phyloP scores from a whole-genome alignment of 1,140 invertebrate genomes.

The Trichoplusia ni region DNA sequence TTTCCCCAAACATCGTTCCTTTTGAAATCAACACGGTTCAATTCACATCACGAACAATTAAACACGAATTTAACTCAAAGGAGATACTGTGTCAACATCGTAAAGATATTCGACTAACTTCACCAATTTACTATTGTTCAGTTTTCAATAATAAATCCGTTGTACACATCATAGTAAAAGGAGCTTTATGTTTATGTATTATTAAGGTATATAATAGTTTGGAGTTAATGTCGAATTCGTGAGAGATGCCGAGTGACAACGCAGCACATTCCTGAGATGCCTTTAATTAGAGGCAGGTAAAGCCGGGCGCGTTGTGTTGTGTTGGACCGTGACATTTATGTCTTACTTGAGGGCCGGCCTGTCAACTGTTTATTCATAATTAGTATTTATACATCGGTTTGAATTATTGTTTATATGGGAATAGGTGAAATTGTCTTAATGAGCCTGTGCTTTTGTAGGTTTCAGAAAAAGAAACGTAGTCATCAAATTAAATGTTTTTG shows the following conservation, averaged over 20 bases:
- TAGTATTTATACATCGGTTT: too few relatives aligned
- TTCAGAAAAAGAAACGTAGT: too few relatives aligned
- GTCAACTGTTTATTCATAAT: neutral
- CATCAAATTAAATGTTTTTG: too few relatives aligned
- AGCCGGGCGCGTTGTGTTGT: conserved; percentile 11
- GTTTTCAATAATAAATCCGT: conserved; percentile 7
- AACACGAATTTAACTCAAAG: conserved; percentile 3
- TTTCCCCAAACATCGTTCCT: neutral
- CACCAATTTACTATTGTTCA: conserved; percentile 22
- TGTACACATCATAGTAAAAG: neutral
- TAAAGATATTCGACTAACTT: conserved; percentile 24
- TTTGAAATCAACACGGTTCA: conserved; percentile 11
- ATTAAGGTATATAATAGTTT: neutral
- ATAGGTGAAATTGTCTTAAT: too few relatives aligned
- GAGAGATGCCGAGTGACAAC: conserved; percentile 32
- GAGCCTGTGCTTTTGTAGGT: too few relatives aligned
- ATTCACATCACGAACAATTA: conserved; percentile 15
- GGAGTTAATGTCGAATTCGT: neutral
- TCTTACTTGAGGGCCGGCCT: conserved; percentile 29
- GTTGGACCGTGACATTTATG: conserved; percentile 42
- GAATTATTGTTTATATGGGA: too few relatives aligned
- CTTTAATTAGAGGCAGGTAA: conserved; percentile 49
- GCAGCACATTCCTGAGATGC: conserved; percentile 46
- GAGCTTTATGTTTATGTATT: neutral
- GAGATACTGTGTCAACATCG: conserved; percentile 14